phyloP scores from a whole-genome alignment of 2,888 invertebrate genomes.

The Pomacea canaliculata region DNA sequence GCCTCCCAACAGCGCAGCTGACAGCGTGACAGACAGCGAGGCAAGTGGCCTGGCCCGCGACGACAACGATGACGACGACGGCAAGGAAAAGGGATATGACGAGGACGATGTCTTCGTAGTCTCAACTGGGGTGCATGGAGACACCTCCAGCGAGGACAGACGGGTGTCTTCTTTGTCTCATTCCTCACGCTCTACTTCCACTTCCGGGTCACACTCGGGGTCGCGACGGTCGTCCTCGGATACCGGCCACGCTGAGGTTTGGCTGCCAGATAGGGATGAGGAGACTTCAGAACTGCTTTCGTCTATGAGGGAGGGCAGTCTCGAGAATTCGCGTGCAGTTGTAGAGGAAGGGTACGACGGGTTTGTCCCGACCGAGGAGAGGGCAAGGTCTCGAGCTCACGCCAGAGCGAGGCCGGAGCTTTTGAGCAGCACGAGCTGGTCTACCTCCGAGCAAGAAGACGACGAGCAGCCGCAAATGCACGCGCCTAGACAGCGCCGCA shows the following conservation, averaged over 20 bases:
- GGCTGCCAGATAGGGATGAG: not conserved
- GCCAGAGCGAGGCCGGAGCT: not conserved
- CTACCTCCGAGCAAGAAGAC: slow-evolving; percentile 14
- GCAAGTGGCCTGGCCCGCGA: not conserved
- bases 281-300: not conserved
- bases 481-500: not conserved
- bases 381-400: slow-evolving; percentile 4
- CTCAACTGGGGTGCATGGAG: slow-evolving; percentile 6
- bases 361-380: slow-evolving; percentile 15
- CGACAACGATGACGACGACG: not conserved
- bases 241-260: not conserved
- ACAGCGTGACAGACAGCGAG: not conserved
- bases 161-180: not conserved
- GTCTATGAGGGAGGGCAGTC: not conserved
- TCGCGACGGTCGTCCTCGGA: slow-evolving; percentile 9
- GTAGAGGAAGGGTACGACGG: slow-evolving; percentile 23
- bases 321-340: not conserved
- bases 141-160: slow-evolving; percentile 6
- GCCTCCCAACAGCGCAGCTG: slow-evolving; percentile 6
- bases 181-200: not conserved
- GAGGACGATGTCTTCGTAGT: slow-evolving; percentile 21
- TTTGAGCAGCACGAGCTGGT: slow-evolving; percentile 3
- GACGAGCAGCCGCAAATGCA: not conserved
- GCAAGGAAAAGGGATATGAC: not conserved
- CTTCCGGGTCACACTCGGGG: not conserved